Base-by-base conservation (phyloP, 2,113 vertebrate genomes). In the Brachyhypopomus occidentalis region DNA sequence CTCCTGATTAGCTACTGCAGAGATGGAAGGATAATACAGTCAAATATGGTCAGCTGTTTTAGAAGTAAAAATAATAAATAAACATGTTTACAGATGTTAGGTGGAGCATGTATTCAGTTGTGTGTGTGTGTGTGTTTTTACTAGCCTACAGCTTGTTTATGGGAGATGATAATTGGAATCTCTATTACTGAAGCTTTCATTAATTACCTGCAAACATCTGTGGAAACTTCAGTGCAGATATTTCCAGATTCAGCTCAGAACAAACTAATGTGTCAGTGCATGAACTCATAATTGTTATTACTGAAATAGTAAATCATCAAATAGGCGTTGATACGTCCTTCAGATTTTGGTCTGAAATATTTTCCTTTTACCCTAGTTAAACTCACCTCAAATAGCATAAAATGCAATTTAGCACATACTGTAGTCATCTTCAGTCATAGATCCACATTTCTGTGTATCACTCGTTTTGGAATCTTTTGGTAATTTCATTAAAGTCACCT, bases 401-500 rank as follows among this genome's bases (percentile, higher is more conserved):
- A n/a, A 59, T 56, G 12, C 14, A 56, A 12, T 64, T 30, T 6
- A 67, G 64, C 36, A 34, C n/a, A n/a, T n/a, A n/a, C n/a, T n/a
- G n/a, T n/a, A n/a, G 30, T 30, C 30, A 30, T 30, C 30, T 30
- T 30, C 22, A 48, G 25, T 75, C 25, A 20, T 0, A 23, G 1
- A 12, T 58, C 23, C 38, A 25, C 48, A 38, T 56, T 78, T 56
- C 19, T 36, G 45, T 11, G 7, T 22, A 52, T 64, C 16, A 14
- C 17, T 63, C 23, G 11, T 48, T 36, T 67, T 67, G 6, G 8
- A n/a, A 6, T 41, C 66, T 22, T 41, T 20, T 70, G 38, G 2
- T 0, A 38, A 22, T 58, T 38, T 58, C 20, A 36, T 72, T 59
- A 76, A 82, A 66, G 80, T 82, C 45, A 72, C 12, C 70, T 62